Evolutionary conservation across 2,113 vertebrate species (phyloP).

Genomic region (Odocoileus hemionus): DNA sequence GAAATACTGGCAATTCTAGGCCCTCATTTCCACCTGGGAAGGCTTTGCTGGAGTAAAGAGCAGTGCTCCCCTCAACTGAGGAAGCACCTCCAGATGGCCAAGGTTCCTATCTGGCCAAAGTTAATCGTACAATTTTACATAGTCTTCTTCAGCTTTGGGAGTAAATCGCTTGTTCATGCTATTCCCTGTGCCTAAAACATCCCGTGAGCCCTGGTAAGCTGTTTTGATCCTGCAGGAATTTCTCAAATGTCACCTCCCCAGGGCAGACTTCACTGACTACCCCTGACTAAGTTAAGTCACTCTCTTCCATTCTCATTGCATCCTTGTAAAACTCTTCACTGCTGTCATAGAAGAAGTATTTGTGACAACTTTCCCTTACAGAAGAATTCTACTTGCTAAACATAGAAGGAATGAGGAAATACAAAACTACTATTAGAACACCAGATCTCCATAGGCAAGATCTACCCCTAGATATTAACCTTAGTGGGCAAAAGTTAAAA

Average conservation of each 20-base stretch:
- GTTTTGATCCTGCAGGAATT: not conserved
- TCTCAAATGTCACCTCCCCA: not conserved
- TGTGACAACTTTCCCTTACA: slow-evolving; percentile 8
- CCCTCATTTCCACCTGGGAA: not conserved
- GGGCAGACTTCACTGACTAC: not conserved
- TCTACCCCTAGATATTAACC: not conserved
- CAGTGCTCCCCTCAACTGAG: not conserved
- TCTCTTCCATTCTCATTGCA: not conserved
- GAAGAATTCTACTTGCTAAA: slow-evolving; percentile 4
- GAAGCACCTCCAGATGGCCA: not conserved
- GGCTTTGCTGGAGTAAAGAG: not conserved
- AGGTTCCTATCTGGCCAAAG: not conserved
- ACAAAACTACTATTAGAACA: not conserved
- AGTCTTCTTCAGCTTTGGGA: not conserved
- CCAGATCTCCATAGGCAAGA: not conserved
- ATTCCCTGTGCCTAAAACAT: not conserved
- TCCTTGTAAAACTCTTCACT: not conserved
- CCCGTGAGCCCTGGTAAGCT: not conserved
- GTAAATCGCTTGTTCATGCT: not conserved
- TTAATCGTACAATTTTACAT: not conserved
- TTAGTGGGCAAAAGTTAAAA: not conserved
- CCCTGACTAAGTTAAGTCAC: not conserved
- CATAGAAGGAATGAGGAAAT: slow-evolving; percentile 36
- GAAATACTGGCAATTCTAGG: not conserved
- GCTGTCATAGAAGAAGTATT: slow-evolving; percentile 27